Base-by-base conservation (phyloP, 2,797 vertebrate genomes). In the Gallinago nigripennis region DNA sequence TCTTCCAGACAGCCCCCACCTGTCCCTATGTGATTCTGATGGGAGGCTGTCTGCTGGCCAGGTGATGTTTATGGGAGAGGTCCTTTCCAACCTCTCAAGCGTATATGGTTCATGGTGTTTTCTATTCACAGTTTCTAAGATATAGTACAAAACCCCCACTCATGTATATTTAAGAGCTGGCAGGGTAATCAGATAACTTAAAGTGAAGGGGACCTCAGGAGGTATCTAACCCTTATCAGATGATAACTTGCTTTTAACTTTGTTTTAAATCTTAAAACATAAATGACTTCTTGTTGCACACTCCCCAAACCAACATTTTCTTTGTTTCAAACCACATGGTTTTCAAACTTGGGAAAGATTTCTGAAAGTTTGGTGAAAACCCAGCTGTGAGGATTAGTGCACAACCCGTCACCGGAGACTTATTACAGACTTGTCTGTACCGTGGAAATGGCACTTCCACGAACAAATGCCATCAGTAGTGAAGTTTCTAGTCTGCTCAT, bases 391-490 rank as follows among this genome's bases (percentile, higher is more conserved):
- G 48, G n/a, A 39, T 63, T 21, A 35, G 71, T 18, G 21, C 28
- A 31, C 17, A 45, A 31, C n/a, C 31, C 18, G 9, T 33, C 31
- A 46, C 24, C 25, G 30, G 56, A 53, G 33, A 39, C 19, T 70
- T n/a, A 39, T 70, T 19, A 24, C 65, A 71, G 33, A 9, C 35
- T 65, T 24, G 5, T 2, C 30, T 6, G n/a, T 39, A 9, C 53
- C 4, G 1, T 28, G 60, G 76, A 46, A 64, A 48, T 8, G 56
- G 45, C 35, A 1, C 24, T 64, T 53, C 43, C 43, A 15, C 2
- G 7, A n/a, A 15, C 0, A 1, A 23, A 39, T 1, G 9, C 15
- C 27, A 6, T 17, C 0, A 1, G 9, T 16, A 14, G 68, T 18
- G 45, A 37, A 7, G n/a, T 35, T 64, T 46, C 53, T 57, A 3